Conservation (phyloP, 2,797 vertebrate species). For the Orientallactaga sibirica region DNA sequence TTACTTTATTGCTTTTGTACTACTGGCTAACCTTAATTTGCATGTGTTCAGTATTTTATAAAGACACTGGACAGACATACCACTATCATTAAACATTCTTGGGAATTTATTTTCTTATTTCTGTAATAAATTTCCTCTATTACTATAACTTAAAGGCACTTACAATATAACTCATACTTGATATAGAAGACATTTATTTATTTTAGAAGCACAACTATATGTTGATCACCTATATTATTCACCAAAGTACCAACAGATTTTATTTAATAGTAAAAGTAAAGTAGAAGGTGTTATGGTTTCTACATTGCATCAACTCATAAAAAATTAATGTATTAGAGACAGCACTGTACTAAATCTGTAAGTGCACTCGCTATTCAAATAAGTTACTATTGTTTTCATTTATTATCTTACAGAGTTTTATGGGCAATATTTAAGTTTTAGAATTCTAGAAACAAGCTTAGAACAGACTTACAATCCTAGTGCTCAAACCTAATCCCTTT, state of each 20-base stretch:
- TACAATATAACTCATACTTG: neutral
- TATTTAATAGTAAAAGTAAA: neutral
- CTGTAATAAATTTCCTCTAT: neutral
- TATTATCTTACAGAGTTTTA: conserved; percentile 16
- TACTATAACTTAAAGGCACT: conserved; percentile 10
- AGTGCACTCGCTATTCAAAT: neutral
- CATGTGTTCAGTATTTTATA: conserved; percentile 36
- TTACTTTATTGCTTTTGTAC: conserved; percentile 43
- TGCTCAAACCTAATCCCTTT: neutral
- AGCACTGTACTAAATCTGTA: neutral
- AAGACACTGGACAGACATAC: neutral
- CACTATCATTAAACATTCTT: neutral
- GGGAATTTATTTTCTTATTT: conserved; percentile 28
- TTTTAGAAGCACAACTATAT: neutral
- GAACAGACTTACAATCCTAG: neutral
- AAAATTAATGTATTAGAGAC: neutral
- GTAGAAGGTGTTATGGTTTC: neutral
- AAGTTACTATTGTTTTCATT: neutral
- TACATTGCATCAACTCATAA: neutral
- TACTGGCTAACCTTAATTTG: conserved; percentile 49
- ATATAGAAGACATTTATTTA: conserved; percentile 24
- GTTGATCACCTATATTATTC: neutral
- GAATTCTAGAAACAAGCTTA: neutral
- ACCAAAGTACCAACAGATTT: neutral
- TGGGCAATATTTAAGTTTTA: neutral